Conservation (phyloP, 2,888 invertebrate genomes). For the Nomada goodeniana region DNA sequence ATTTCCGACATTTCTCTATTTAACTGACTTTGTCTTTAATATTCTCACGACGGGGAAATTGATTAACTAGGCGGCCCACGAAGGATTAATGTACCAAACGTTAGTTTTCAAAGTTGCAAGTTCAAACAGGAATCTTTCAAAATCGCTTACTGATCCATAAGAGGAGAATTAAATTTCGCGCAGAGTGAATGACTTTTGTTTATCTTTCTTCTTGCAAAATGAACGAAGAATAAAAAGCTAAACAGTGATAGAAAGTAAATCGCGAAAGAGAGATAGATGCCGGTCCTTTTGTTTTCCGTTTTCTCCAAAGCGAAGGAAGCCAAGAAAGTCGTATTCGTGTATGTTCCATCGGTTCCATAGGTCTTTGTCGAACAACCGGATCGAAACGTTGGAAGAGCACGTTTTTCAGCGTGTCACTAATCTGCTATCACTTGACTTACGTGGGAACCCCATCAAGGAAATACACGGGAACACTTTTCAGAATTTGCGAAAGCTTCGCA, state of each 20-base stretch:
- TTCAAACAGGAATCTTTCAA: too few species aligned
- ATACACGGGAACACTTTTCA: slow-evolving; percentile 78
- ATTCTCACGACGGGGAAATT: too few species aligned
- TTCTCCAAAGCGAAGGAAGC: slow-evolving; percentile 26
- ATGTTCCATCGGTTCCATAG: slow-evolving; percentile 84
- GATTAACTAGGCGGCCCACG: too few species aligned
- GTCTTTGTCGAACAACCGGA: slow-evolving; percentile 93
- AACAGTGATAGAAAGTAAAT: too few species aligned
- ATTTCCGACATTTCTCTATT: too few species aligned
- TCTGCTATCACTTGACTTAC: slow-evolving; percentile 91
- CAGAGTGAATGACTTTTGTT: background rate
- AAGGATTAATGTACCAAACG: too few species aligned
- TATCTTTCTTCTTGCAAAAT: background rate
- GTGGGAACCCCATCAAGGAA: slow-evolving; percentile 85
- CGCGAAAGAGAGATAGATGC: slow-evolving; percentile 14
- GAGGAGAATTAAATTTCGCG: background rate
- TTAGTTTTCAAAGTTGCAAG: too few species aligned
- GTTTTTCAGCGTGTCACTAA: slow-evolving; percentile 89
- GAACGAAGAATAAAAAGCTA: background rate
- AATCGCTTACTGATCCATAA: too few species aligned
- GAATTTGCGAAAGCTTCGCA: slow-evolving; percentile 91
- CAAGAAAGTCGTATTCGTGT: slow-evolving; percentile 57
- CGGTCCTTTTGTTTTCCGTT: slow-evolving; percentile 22
- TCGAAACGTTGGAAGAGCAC: slow-evolving; percentile 90
- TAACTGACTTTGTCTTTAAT: too few species aligned